phyloP scores from a whole-genome alignment of 2,113 vertebrate species.

The Dunckerocampus dactyliophorus region DNA sequence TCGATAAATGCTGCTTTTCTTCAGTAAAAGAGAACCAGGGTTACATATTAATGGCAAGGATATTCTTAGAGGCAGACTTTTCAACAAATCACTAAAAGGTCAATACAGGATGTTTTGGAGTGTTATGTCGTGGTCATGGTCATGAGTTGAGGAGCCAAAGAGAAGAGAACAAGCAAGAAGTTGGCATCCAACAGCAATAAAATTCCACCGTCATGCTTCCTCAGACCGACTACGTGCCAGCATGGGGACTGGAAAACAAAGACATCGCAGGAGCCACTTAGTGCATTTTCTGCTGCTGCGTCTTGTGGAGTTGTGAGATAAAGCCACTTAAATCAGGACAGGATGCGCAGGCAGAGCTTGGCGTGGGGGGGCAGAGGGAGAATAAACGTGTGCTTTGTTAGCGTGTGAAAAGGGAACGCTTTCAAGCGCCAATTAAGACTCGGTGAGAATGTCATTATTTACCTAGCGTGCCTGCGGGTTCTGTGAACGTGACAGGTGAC shows the following conservation, averaged over 20 bases:
- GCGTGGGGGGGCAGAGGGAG: conserved; percentile 31
- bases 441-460: conserved; percentile 64
- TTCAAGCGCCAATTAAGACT: conserved; percentile 64
- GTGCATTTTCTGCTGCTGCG: conserved; percentile 34
- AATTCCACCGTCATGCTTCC: no score
- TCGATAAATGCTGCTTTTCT: background rate
- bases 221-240: no score
- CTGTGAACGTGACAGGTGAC: conserved; percentile 56
- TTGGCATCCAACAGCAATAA: no score
- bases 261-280: conserved; percentile 26
- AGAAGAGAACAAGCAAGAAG: background rate
- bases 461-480: conserved; percentile 52
- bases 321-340: conserved; percentile 65
- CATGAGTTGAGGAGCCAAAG: background rate
- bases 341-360: conserved; percentile 45
- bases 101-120: background rate
- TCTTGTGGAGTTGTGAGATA: conserved; percentile 58
- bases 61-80: background rate
- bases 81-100: background rate
- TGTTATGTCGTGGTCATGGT: no score
- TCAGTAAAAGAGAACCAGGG: background rate
- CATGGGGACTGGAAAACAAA: conserved; percentile 26
- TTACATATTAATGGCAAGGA: background rate
- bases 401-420: conserved; percentile 52
- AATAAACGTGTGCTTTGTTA: conserved; percentile 49